Percentiles rank a stretch among this genome's conserved stretches.
Conservation (phyloP, 2,113 vertebrate genomes). For the Anoura caudifer region DNA sequence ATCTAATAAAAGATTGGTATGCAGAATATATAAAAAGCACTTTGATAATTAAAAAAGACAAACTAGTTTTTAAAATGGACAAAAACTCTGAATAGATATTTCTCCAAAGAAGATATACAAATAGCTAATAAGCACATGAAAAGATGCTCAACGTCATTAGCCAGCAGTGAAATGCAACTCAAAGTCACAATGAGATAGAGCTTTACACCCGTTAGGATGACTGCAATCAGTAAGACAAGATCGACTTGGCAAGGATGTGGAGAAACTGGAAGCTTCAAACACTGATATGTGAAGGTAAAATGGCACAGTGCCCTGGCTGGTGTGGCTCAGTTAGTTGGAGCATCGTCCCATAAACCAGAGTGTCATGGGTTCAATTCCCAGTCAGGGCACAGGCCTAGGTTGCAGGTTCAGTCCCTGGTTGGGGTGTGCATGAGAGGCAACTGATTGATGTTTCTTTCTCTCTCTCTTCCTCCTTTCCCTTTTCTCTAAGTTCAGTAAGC, state of each 20-base stretch:
- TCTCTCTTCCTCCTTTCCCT: no score
- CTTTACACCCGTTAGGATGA: not conserved
- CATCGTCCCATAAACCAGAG: no score
- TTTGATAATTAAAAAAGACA: not conserved
- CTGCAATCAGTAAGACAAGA: not conserved
- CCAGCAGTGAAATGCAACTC: not conserved
- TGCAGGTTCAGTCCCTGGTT: no score
- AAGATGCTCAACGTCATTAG: not conserved
- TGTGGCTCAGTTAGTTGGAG: no score
- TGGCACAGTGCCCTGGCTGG: not conserved
- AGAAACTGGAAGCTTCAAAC: not conserved
- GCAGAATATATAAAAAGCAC: not conserved
- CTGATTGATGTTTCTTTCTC: no score
- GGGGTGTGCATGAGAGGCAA: no score
- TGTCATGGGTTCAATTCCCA: no score
- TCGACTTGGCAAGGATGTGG: not conserved
- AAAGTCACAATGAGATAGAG: no score
- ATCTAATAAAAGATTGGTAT: not conserved
- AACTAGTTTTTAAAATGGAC: not conserved
- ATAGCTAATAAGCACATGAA: not conserved
- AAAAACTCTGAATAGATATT: not conserved
- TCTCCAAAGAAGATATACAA: not conserved
- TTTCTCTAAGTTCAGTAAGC: no score
- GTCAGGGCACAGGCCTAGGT: no score
- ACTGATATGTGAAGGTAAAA: not conserved